Conservation (phyloP, 2,797 vertebrate species). For the Muscicapa striata region DNA sequence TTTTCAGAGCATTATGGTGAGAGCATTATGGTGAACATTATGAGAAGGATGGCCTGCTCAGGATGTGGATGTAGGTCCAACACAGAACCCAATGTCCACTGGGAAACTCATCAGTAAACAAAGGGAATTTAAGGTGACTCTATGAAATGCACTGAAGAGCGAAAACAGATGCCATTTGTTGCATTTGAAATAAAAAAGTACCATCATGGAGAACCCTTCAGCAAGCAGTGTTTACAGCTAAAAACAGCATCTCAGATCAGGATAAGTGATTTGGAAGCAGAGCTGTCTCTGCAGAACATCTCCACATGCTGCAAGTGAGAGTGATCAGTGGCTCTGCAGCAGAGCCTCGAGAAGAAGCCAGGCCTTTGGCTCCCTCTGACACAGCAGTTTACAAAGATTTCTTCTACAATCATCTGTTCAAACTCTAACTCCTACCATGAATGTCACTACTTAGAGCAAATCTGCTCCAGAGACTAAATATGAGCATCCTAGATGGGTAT, state of each 20-base stretch:
- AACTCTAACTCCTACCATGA: not conserved
- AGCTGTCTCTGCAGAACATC: not conserved
- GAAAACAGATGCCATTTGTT: not conserved
- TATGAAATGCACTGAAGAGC: not conserved
- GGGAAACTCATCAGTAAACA: not conserved
- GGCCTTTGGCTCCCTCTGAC: not conserved
- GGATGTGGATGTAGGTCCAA: not conserved
- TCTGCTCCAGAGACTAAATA: not conserved
- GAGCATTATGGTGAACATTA: not conserved
- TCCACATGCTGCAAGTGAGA: fast-evolving
- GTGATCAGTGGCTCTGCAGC: not conserved
- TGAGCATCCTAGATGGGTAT: not conserved
- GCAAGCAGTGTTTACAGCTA: not conserved
- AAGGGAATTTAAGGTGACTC: not conserved
- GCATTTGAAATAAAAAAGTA: not conserved
- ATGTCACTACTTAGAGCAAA: not conserved
- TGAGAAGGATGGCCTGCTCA: not conserved
- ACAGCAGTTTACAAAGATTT: not conserved
- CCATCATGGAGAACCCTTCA: not conserved
- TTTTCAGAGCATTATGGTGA: not conserved
- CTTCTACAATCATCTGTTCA: not conserved
- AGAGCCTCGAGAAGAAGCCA: not conserved
- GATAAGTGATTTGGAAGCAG: not conserved
- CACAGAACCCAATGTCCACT: not conserved
- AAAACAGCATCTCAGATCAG: not conserved